Conservation (phyloP, 2,797 vertebrate species). For the Rachycentron canadum region DNA sequence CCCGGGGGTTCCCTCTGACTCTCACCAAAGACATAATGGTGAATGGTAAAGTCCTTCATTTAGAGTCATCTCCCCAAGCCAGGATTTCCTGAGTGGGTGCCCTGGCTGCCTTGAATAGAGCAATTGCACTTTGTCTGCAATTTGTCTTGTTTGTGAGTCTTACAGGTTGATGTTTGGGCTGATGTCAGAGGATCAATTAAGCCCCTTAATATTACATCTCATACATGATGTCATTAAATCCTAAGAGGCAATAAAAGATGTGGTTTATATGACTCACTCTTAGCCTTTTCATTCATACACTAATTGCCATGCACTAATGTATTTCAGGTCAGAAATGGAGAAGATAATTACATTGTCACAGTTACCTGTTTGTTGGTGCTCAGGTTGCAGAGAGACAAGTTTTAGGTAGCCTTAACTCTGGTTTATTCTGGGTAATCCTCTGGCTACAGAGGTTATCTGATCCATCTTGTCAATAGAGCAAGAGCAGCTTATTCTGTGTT, state of each 20-base stretch:
- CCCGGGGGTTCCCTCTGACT: conserved; percentile 83
- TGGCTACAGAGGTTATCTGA: conserved; percentile 79
- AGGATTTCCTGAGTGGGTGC: conserved; percentile 85
- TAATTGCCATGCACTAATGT: conserved; percentile 39
- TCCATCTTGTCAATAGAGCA: conserved; percentile 77
- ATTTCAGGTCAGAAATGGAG: conserved; percentile 21
- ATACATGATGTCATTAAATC: conserved; percentile 36
- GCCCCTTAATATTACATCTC: conserved; percentile 39
- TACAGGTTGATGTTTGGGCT: conserved; percentile 57
- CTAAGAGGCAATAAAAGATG: background rate
- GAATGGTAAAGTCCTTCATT: conserved; percentile 89
- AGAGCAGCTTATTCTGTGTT: conserved; percentile 74
- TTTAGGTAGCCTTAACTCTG: conserved; percentile 49
- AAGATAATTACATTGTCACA: conserved; percentile 1
- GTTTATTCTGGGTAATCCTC: conserved; percentile 74
- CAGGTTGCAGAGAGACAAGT: conserved; percentile 23
- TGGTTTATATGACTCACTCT: conserved; percentile 9
- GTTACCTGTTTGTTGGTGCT: conserved; percentile 24
- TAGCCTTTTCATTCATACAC: conserved; percentile 1
- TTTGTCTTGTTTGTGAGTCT: conserved; percentile 80
- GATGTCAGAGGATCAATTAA: conserved; percentile 66
- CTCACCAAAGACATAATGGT: conserved; percentile 88
- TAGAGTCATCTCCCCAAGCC: conserved; percentile 85
- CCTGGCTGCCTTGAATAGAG: conserved; percentile 75
- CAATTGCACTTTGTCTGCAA: conserved; percentile 78